These are phyloP conservation scores for Ariolimax columbianus DNA, from an alignment of 2,888 invertebrate species.

Conservation along the genomic window DNA sequence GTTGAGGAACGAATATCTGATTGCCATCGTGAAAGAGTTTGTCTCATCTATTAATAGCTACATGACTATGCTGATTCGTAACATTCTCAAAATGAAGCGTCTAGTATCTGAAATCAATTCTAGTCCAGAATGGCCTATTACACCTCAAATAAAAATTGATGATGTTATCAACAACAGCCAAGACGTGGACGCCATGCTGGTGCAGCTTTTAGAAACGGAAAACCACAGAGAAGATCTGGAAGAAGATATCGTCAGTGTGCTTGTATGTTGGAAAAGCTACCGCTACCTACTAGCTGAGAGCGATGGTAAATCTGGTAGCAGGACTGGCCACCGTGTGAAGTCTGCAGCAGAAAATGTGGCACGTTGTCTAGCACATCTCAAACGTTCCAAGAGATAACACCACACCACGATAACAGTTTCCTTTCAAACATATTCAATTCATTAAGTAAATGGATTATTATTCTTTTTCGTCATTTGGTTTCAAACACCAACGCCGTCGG, in stretches of 20 bases:
- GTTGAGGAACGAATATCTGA: constrained; percentile 23
- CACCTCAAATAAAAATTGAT: not conserved
- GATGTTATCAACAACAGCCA: constrained; percentile 36
- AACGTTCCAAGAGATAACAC: not conserved
- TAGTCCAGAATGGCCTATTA: not conserved
- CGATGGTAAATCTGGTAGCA: not conserved
- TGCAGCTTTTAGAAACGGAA: constrained; percentile 30
- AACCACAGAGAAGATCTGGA: constrained; percentile 39
- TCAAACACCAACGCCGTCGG: no score
- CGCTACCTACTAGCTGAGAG: not conserved
- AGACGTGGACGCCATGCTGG: constrained; percentile 47
- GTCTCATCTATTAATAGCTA: constrained; percentile 37
- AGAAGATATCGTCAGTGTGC: constrained; percentile 31
- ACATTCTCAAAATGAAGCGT: constrained; percentile 28
- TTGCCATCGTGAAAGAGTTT: constrained; percentile 12
- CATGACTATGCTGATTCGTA: constrained; percentile 44
- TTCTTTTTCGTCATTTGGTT: no score
- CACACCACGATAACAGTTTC: not conserved
- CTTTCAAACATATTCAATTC: not conserved
- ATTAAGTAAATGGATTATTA: no score
- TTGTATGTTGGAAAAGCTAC: constrained; percentile 30
- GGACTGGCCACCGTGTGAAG: not conserved
- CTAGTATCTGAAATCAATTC: constrained; percentile 21
- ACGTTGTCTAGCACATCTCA: not conserved
- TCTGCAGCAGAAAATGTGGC: not conserved